These are phyloP conservation scores for Emydocephalus ijimae DNA, from an alignment of 2,113 vertebrate genomes.

Conservation along the genomic window DNA sequence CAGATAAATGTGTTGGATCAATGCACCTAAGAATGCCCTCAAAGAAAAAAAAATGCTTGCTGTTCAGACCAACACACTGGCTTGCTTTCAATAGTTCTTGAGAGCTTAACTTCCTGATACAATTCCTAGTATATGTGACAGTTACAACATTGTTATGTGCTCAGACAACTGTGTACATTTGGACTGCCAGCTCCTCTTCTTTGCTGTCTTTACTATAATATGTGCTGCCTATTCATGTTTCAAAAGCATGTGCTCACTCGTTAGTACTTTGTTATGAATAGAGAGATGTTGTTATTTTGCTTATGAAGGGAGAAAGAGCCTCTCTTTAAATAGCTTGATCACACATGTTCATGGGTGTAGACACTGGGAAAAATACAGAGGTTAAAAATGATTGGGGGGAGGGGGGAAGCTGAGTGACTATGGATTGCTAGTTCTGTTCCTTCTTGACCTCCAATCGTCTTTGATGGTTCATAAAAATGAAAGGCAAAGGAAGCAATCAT, in stretches of 20 bases:
- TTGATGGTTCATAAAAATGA: too few species aligned
- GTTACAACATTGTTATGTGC: neutral
- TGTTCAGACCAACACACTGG: neutral
- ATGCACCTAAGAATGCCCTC: neutral
- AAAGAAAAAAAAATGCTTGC: neutral
- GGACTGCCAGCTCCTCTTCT: neutral
- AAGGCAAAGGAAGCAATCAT: neutral
- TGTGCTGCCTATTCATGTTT: neutral
- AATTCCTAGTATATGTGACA: neutral
- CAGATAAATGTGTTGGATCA: neutral
- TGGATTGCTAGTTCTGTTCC: neutral
- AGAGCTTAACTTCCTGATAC: neutral
- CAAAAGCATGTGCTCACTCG: neutral
- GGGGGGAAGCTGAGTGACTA: neutral
- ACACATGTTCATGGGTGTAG: neutral
- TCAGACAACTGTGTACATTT: neutral
- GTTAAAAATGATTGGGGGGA: neutral
- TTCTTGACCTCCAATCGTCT: neutral
- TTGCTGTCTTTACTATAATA: slow-evolving; percentile 5
- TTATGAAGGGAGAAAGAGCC: neutral
- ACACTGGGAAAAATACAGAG: neutral
- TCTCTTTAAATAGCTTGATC: neutral
- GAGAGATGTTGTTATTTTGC: neutral
- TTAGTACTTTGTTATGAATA: neutral
- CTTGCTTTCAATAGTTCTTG: neutral